Base-by-base conservation (phyloP, 2,113 vertebrate species). In the Notarius lentiginosus region DNA sequence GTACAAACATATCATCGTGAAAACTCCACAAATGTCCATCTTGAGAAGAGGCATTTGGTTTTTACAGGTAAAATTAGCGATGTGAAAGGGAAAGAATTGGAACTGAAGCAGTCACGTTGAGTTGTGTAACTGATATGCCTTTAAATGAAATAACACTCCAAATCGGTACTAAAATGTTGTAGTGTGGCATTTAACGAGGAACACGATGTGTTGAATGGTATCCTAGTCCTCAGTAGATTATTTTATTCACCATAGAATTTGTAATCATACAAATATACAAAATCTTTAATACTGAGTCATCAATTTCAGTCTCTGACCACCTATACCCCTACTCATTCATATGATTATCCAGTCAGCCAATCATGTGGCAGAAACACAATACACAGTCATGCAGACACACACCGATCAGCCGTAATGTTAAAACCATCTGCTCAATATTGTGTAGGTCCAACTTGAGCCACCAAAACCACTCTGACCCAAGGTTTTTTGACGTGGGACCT, bases 1-100 rank as follows among this genome's bases (percentile, higher is more conserved):
- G 79, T 60, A 24, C 79, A 84, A 81, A 70, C 49, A 53, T 89
- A 18, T 72, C 55, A 55, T 85, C 58, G 86, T 68, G 85, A 75
- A 83, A 68, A 81, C 80, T 73, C 79, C 61, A 87, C 84, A 30
- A 17, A 12, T 15, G 27, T 53, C 41, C 22, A n/a, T 53, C 41
- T 0, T 10, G 30, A 68, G 58, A 77, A 61, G 53, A 63, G 47
- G 11, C 47, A 15, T 17, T 60, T 60, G 17, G 18, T 7, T 60
- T 81, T 81, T 81, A 41, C 20, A 61, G 56, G 18, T 61, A 22
- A 41, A 41, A 81, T 24, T 0, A 81, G 9, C 17, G 18, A 61
- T 18, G 18, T 0, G 5, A 81, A 34, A 55, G 12, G 11, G 14
- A 61, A 12, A 22, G 8, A 30, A 27, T 14, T 80, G 30, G 41